Conservation (phyloP, 2,888 invertebrate genomes). For the Ormia ochracea region DNA sequence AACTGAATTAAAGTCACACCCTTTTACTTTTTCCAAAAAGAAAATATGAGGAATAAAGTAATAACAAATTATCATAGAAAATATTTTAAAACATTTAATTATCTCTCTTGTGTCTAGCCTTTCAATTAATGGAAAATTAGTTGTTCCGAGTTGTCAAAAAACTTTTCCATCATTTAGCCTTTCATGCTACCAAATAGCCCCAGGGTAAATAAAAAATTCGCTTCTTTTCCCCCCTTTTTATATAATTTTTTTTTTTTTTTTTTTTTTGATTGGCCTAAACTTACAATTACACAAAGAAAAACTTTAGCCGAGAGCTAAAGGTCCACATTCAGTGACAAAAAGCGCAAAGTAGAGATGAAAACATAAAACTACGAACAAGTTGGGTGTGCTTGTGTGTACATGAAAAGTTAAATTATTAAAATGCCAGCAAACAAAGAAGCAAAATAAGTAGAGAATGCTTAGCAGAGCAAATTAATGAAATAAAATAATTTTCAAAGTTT, state of each 20-base stretch:
- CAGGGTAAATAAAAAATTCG: constrained; percentile 47
- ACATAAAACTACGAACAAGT: constrained; percentile 37
- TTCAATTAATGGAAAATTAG: constrained; percentile 54
- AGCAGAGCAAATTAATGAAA: constrained; percentile 14
- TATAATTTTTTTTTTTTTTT: not conserved
- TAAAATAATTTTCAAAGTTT: constrained; percentile 38
- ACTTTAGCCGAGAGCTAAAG: constrained; percentile 23
- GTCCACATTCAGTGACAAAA: constrained; percentile 51
- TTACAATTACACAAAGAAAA: constrained; percentile 16
- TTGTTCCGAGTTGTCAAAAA: constrained; percentile 13
- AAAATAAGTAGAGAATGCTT: not conserved
- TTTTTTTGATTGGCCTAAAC: constrained; percentile 17
- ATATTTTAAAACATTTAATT: constrained; percentile 47
- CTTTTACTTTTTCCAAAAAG: not conserved
- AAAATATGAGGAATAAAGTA: not conserved
- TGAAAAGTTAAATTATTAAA: constrained; percentile 57
- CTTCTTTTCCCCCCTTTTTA: too few species aligned
- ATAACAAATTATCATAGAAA: not conserved
- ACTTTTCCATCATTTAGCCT: constrained; percentile 33
- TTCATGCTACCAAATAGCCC: constrained; percentile 21
- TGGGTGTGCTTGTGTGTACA: constrained; percentile 39
- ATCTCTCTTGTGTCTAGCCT: constrained; percentile 46
- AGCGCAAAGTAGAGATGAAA: constrained; percentile 10
- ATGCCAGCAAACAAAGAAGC: constrained; percentile 18
- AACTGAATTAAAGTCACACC: too few species aligned